Conservation (phyloP, 2,797 vertebrate genomes). For the Anolis apletophallus region DNA sequence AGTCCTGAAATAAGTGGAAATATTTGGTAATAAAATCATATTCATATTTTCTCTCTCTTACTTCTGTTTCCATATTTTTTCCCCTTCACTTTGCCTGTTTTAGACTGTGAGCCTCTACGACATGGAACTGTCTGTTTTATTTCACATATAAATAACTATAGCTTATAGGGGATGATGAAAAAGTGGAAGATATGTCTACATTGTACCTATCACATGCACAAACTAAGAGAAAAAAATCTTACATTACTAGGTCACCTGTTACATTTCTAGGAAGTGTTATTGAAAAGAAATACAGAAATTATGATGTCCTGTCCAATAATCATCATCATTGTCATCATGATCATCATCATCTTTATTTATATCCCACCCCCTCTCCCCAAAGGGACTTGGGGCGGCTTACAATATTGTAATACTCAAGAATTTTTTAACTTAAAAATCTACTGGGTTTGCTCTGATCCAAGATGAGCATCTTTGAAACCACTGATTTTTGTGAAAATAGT, state of each 20-base stretch:
- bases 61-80: slow-evolving; percentile 5
- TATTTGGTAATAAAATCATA: neutral
- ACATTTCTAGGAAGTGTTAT: neutral
- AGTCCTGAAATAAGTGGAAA: neutral
- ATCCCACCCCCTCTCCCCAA: too few relatives aligned
- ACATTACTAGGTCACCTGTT: too few relatives aligned
- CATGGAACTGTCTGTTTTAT: slow-evolving; percentile 3
- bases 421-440: neutral
- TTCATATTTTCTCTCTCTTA: neutral
- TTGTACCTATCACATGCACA: neutral
- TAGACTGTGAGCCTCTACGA: neutral
- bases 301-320: too few relatives aligned
- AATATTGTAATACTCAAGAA: neutral
- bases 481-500: neutral
- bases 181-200: neutral
- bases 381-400: too few relatives aligned
- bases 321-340: too few relatives aligned
- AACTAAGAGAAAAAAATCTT: neutral
- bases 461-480: neutral
- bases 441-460: neutral
- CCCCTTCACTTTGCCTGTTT: slow-evolving; percentile 4
- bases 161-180: neutral
- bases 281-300: neutral
- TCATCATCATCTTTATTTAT: too few relatives aligned
- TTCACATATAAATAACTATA: slow-evolving; percentile 3